Conservation (phyloP, 1,140 invertebrate genomes). For the Pygmarrhopalites habei region DNA sequence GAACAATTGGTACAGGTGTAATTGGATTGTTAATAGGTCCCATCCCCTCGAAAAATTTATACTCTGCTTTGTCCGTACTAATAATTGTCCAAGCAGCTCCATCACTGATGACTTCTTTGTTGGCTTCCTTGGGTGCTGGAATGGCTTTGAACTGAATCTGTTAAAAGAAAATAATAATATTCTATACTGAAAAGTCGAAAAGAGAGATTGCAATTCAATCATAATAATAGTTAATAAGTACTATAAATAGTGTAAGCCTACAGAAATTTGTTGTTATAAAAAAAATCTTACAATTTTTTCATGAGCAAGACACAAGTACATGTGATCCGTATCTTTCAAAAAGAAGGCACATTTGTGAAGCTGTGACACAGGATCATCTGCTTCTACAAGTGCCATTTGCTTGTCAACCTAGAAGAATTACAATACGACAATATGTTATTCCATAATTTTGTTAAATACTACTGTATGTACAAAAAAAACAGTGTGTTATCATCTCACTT, state of each 20-base stretch:
- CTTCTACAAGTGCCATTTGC: slow-evolving; percentile 58
- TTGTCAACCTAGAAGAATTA: slow-evolving; percentile 52
- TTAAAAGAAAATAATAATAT: no score
- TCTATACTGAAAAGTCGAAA: no score
- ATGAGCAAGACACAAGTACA: slow-evolving; percentile 62
- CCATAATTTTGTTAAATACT: no score
- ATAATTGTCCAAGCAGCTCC: slow-evolving; percentile 67
- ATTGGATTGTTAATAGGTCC: slow-evolving; percentile 54
- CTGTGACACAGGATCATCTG: slow-evolving; percentile 63
- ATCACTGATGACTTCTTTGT: slow-evolving; percentile 62
- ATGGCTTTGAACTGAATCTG: slow-evolving; percentile 64
- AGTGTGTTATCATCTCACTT: no score
- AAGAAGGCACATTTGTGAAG: slow-evolving; percentile 68
- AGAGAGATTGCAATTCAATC: no score
- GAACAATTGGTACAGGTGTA: slow-evolving; percentile 58
- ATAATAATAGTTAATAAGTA: no score
- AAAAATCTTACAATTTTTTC: no score
- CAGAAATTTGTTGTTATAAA: no score
- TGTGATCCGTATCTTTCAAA: slow-evolving; percentile 61
- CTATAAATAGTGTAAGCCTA: no score
- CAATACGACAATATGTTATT: neutral
- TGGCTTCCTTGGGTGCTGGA: slow-evolving; percentile 54
- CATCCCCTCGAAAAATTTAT: slow-evolving; percentile 62
- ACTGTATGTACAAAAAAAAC: no score
- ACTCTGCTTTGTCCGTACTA: slow-evolving; percentile 64